These are phyloP conservation scores for Pogonocherus hispidulus DNA, from an alignment of 2,888 invertebrate genomes.

Conservation along the genomic window DNA sequence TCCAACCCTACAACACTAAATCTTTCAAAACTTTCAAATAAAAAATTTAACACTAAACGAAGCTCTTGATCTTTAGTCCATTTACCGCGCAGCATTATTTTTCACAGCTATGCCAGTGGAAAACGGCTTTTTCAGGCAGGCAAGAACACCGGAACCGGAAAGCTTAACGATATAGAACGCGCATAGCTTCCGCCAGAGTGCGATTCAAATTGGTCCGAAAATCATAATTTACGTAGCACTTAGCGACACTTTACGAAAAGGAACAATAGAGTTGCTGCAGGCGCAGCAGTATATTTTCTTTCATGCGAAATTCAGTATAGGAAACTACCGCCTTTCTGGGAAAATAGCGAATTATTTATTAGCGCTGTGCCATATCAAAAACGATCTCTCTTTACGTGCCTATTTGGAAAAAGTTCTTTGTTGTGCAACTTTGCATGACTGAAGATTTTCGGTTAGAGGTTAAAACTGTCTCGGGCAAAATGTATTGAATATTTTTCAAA, in stretches of 20 bases:
- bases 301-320: background rate
- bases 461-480: too few species aligned
- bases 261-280: background rate
- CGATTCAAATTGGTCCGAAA: slow-evolving; percentile 4
- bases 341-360: background rate
- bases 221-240: slow-evolving; percentile 6
- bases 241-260: background rate
- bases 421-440: too few species aligned
- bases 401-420: too few species aligned
- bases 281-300: background rate
- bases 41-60: background rate
- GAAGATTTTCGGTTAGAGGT: too few species aligned
- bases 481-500: too few species aligned
- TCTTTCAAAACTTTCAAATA: too few species aligned
- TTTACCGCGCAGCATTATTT: background rate
- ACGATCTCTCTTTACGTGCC: background rate
- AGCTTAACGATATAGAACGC: background rate
- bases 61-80: background rate
- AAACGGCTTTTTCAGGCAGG: background rate
- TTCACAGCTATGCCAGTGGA: background rate
- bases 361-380: background rate
- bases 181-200: background rate
- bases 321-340: background rate
- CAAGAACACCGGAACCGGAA: background rate
- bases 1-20: too few species aligned